A percentile compares a stretch with the other conserved stretches of the same genome.
phyloP scores from a whole-genome alignment of 2,797 vertebrate genomes.

The Anableps anableps region DNA sequence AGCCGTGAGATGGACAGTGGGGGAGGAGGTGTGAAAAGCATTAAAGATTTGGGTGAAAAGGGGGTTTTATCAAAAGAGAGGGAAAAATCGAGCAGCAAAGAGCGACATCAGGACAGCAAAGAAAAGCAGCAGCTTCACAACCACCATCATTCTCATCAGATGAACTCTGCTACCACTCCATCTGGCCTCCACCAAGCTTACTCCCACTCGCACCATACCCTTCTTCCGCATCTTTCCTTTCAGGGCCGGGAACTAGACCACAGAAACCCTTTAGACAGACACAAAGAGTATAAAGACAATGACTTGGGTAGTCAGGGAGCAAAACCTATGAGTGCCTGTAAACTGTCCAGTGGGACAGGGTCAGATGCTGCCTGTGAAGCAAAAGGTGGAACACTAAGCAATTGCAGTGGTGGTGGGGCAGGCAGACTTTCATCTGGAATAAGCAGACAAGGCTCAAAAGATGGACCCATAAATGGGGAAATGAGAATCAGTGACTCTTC shows the following conservation, averaged over 20 bases:
- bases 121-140: constrained; percentile 75
- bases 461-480: constrained; percentile 79
- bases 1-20: constrained; percentile 87
- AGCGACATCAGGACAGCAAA: constrained; percentile 80
- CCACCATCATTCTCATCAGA: constrained; percentile 66
- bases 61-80: constrained; percentile 83
- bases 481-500: constrained; percentile 83
- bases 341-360: constrained; percentile 76
- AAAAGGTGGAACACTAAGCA: constrained; percentile 72
- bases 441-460: constrained; percentile 83
- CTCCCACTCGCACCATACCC: constrained; percentile 70
- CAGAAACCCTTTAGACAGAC: constrained; percentile 80
- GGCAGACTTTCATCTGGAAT: constrained; percentile 66
- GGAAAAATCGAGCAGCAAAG: constrained; percentile 83
- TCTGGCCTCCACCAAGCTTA: constrained; percentile 72
- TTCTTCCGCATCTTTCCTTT: constrained; percentile 62
- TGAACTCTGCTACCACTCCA: constrained; percentile 39
- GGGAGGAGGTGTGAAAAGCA: constrained; percentile 79
- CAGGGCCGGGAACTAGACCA: constrained; percentile 81
- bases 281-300: constrained; percentile 87
- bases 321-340: constrained; percentile 88
- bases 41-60: constrained; percentile 74
- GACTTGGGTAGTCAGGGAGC: constrained; percentile 72
- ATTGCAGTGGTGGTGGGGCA: constrained; percentile 76
- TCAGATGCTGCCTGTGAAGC: constrained; percentile 72